Evolutionary conservation across 2,113 vertebrate genomes (phyloP).

Genomic region (Ardeotis arabs): DNA sequence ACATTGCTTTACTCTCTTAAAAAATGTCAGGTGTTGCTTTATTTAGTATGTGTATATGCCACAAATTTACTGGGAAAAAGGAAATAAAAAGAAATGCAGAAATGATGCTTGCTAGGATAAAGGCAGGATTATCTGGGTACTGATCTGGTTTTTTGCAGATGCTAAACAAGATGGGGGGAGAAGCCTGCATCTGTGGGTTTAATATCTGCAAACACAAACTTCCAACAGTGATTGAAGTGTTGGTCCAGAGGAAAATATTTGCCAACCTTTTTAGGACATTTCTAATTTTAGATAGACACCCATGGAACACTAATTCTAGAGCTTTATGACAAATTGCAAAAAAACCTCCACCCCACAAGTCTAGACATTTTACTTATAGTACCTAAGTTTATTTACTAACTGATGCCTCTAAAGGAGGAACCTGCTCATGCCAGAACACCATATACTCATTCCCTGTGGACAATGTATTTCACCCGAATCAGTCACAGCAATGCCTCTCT

Average conservation of each 20-base stretch:
- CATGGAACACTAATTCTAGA: background rate
- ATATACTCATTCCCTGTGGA: fast-evolving
- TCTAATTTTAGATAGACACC: background rate
- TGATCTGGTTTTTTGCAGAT: background rate
- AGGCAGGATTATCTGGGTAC: background rate
- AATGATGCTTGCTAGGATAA: background rate
- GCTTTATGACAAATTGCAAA: background rate
- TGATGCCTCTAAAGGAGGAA: background rate
- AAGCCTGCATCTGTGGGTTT: background rate
- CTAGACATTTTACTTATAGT: background rate
- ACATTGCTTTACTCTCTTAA: background rate
- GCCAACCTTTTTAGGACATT: background rate
- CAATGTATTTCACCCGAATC: background rate
- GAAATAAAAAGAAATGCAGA: background rate
- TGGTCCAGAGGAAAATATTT: background rate
- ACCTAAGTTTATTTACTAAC: background rate
- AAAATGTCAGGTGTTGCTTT: background rate
- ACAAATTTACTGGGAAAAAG: background rate
- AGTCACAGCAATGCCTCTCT: background rate
- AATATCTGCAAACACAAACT: background rate
- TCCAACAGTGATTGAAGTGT: background rate
- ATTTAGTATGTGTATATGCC: background rate
- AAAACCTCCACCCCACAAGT: fast-evolving
- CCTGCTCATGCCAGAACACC: background rate
- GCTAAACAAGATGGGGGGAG: background rate